Base-by-base conservation (phyloP, 1,140 invertebrate species). In the Trinorchestia longiramus region DNA sequence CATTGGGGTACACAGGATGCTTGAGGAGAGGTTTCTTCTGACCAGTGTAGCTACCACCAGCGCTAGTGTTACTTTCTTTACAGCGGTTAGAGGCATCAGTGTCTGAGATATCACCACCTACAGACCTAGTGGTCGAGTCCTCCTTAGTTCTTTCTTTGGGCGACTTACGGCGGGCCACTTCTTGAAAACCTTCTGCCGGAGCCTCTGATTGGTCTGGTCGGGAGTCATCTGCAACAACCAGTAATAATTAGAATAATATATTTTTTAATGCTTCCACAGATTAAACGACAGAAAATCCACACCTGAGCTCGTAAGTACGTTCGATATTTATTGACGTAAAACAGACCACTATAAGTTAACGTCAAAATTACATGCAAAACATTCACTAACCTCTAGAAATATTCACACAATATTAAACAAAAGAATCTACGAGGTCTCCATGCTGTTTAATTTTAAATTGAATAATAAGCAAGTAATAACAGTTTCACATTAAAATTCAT, bases 111-210 rank as follows among this genome's bases (percentile, higher is more conserved):
- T 45, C 44, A 45, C 43, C 92, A 94, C 92, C 94, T 77, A 95
- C 91, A 36, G 95, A 77, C 53, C 95, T 95, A 41, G 57, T 88
- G 45, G 88, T 40, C 19, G 95, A 47, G 62, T 95, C 92, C 0
- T 94, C 92, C 92, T 94, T 94, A 44, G 44, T 4, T 40, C 43
- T 94, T 8, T 94, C 92, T 47, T 94, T 94, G 11, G 92, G 92
- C 36, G 92, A 94, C 92, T 94, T 94, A n/a, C 92, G 92, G 44
- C 92, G 92, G 11, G 44, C 44, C 44, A 94, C 92, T 94, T 94
- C 92, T 94, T 94, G 92, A 40, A 94, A 94, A 19, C 44, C 92
- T 43, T 94, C 92, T 15, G 36, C 36, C 36, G 41, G 43, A n/a
- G 36, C 92, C 43, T 94, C 92, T 3, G 6, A 6, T 19, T 94